Percentiles rank a stretch among this genome's conserved stretches.
Conservation (phyloP, 2,888 invertebrate genomes). For the Linyphia triangularis region DNA sequence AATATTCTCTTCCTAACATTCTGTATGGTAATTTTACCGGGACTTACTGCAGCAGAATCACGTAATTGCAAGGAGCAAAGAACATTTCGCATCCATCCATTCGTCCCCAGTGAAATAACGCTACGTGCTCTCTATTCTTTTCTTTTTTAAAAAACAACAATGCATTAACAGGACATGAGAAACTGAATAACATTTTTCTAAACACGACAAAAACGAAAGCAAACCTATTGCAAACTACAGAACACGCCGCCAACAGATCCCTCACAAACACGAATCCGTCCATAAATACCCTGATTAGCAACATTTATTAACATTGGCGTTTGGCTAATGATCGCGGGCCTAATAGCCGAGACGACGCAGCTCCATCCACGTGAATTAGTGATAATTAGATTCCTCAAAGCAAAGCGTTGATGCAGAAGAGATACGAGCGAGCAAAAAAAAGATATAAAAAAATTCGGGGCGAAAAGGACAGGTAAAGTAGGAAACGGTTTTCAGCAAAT, state of each 20-base stretch:
- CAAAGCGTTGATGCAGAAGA: slow-evolving; percentile 22
- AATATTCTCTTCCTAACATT: too few species aligned
- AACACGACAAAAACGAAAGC: not conserved
- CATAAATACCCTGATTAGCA: slow-evolving; percentile 33
- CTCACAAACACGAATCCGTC: not conserved
- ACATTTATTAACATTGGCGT: slow-evolving; percentile 41
- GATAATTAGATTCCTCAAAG: slow-evolving; percentile 62
- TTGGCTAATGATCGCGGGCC: slow-evolving; percentile 45
- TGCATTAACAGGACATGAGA: too few species aligned
- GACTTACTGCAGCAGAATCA: too few species aligned
- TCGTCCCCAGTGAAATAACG: too few species aligned
- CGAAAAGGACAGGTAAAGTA: not conserved
- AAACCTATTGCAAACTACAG: not conserved
- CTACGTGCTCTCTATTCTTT: too few species aligned
- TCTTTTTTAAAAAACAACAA: too few species aligned
- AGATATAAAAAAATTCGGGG: slow-evolving; percentile 1
- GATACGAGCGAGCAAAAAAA: slow-evolving; percentile 19
- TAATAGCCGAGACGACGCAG: slow-evolving; percentile 37
- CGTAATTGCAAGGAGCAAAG: too few species aligned
- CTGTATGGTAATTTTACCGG: too few species aligned
- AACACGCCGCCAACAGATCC: not conserved
- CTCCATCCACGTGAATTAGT: slow-evolving; percentile 25
- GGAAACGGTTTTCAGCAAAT: slow-evolving; percentile 42
- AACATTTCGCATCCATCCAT: too few species aligned
- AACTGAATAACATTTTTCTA: too few species aligned